Evolutionary conservation across 2,113 vertebrate genomes (phyloP).

Genomic region (Anoura caudifer): DNA sequence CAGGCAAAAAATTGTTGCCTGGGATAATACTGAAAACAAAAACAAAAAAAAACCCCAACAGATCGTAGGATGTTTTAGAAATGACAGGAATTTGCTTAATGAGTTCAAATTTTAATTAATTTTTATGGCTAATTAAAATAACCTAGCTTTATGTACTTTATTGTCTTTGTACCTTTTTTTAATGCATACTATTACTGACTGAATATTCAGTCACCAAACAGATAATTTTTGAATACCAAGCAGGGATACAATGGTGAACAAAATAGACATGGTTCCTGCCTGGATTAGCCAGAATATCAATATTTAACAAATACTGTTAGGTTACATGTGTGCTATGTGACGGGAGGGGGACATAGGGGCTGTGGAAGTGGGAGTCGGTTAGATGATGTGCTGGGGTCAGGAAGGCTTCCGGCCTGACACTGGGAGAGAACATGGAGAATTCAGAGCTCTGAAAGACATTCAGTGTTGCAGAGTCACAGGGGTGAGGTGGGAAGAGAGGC

Average conservation of each 20-base stretch:
- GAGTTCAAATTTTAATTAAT: slow-evolving; percentile 1
- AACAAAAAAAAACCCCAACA: too few species aligned
- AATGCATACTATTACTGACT: background rate
- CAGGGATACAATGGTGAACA: background rate
- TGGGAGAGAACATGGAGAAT: background rate
- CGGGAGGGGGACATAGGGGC: background rate
- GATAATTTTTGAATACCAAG: background rate
- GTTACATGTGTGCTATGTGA: background rate
- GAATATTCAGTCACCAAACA: background rate
- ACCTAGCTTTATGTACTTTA: background rate
- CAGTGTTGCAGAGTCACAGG: background rate
- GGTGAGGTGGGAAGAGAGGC: background rate
- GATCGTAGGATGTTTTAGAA: background rate
- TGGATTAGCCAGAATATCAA: background rate
- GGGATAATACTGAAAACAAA: background rate
- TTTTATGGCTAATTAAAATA: slow-evolving; percentile 32
- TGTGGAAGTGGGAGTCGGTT: background rate
- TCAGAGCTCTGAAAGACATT: background rate
- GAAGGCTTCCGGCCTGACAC: background rate
- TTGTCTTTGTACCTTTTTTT: background rate
- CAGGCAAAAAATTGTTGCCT: background rate
- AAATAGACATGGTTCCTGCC: background rate
- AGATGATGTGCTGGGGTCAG: background rate
- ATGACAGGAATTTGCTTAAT: background rate
- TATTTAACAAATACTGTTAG: background rate